Base-by-base conservation (phyloP, 2,888 invertebrate genomes). In the Tromatobia lineatoria region DNA sequence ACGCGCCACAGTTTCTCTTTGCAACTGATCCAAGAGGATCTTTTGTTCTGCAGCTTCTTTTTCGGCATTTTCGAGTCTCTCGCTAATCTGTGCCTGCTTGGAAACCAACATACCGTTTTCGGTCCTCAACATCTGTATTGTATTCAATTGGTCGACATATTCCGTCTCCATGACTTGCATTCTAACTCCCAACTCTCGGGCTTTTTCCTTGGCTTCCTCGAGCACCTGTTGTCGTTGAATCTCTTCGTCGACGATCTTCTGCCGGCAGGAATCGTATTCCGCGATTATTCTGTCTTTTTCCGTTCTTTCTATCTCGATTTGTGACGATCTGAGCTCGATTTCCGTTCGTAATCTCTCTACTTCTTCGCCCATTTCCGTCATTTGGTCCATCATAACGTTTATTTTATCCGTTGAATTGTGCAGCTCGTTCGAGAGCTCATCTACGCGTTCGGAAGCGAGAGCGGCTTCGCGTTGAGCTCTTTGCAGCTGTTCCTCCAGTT, bases 41-140 rank as follows among this genome's bases (percentile, higher is more conserved):
- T 88, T 88, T 29, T 90, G 88, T 3, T 93, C 91, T 15, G 91
- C 91, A 0, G 91, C 90, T 38, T 93, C 91, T 42, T 92, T 92
- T 64, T 91, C 91, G 0, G 89, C 89, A 34, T 91, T 92, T 74
- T 94, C 93, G 20, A 93, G 78, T 25, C 83, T 92, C 77, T 91
- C 94, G 88, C 92, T 87, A 90, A 91, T 91, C 95, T 95, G 92
- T 1, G 91, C 85, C 45, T 93, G 92, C 34, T 92, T 91, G 0
- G 94, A 93, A 0, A 88, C 71, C 11, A 94, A 50, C 74, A 93
- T 81, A 10, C 91, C 92, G 57, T 93, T 93, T 45, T 93, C 90
- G 0, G 92, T 89, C 47, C 87, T 88, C 3, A 94, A 78, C 4
- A 90, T 90, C 67, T 93, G 91, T 52, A 93, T 93, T 15, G 88